A percentile compares a stretch with the other conserved stretches of the same genome.
phyloP scores from a whole-genome alignment of 2,113 vertebrate genomes.

The Pachycephala philippinensis region DNA sequence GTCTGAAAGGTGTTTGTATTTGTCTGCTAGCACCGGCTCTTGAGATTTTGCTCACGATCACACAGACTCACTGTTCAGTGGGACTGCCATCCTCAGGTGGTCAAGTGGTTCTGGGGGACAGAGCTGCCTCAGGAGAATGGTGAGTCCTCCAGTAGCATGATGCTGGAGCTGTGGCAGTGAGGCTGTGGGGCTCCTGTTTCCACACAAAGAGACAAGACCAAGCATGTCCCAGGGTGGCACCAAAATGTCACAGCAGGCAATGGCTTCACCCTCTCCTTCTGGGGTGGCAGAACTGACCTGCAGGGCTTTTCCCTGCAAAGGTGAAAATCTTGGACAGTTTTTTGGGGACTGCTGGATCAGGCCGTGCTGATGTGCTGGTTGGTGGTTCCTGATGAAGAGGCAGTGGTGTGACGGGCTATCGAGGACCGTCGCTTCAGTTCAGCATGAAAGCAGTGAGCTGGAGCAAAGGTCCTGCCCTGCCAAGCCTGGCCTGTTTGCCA shows the following conservation, averaged over 20 bases:
- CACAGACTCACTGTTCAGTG: fast-evolving
- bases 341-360: background rate
- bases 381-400: background rate
- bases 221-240: background rate
- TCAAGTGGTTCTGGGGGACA: background rate
- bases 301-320: background rate
- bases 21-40: background rate
- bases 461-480: conserved; percentile 6
- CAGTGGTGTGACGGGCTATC: fast-evolving
- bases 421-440: background rate
- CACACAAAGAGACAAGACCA: background rate
- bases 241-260: fast-evolving
- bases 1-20: background rate
- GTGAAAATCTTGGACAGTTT: background rate
- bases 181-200: background rate
- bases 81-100: background rate
- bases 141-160: fast-evolving
- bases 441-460: background rate
- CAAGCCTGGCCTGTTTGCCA: background rate
- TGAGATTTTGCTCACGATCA: background rate
- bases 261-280: background rate
- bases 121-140: background rate
- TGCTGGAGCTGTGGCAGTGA: background rate
- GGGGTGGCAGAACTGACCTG: background rate
- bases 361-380: background rate